phyloP scores from a whole-genome alignment of 2,113 vertebrate genomes.

The Herpetotheres cachinnans region DNA sequence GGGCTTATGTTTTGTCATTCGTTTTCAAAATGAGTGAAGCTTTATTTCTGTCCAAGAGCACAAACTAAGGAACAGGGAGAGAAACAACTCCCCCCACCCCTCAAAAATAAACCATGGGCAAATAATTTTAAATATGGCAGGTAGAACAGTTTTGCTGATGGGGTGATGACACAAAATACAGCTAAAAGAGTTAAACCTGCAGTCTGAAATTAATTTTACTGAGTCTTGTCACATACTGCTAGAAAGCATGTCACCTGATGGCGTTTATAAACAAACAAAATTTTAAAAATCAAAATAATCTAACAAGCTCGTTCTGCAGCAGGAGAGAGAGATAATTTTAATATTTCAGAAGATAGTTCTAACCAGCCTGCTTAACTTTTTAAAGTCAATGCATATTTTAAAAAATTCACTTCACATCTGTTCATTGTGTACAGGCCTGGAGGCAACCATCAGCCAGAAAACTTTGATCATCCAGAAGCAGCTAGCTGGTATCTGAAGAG shows the following conservation, averaged over 20 bases:
- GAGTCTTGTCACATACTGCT: neutral
- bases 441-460: constrained; percentile 22
- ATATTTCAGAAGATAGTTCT: neutral
- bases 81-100: neutral
- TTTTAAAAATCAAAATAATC: neutral
- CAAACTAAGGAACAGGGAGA: neutral
- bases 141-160: neutral
- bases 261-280: neutral
- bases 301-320: neutral
- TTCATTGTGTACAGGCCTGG: neutral
- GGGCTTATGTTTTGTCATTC: neutral
- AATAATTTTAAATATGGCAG: neutral
- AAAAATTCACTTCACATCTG: constrained; percentile 31
- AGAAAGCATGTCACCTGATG: neutral
- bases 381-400: neutral
- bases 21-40: neutral
- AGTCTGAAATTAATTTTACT: neutral
- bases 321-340: neutral
- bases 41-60: neutral
- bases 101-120: neutral
- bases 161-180: neutral
- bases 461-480: constrained; percentile 42
- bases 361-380: neutral
- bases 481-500: neutral
- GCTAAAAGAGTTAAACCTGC: neutral